Evolutionary conservation across 2,888 invertebrate genomes (phyloP).

Genomic region (Noctuana brunneofusca): DNA sequence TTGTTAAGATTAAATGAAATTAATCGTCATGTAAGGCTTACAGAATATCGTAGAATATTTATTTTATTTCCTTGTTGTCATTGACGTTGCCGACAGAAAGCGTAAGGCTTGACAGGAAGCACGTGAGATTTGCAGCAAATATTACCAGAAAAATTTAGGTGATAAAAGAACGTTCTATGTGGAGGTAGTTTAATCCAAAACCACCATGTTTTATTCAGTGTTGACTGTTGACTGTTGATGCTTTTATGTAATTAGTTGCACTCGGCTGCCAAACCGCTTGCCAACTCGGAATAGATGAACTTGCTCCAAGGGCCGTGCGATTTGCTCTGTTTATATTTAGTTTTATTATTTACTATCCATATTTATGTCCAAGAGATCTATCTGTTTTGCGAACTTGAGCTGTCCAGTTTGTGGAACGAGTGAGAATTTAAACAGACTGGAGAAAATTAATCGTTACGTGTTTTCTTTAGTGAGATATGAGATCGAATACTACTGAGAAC

Average conservation of each 20-base stretch:
- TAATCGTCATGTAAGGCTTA: no score
- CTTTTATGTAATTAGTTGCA: constrained; percentile 32
- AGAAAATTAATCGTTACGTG: constrained; percentile 14
- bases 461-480: background rate
- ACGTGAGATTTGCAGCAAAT: no score
- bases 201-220: constrained; percentile 11
- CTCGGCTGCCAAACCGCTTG: constrained; percentile 45
- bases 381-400: constrained; percentile 27
- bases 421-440: constrained; percentile 11
- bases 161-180: background rate
- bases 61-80: no score
- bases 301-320: constrained; percentile 54
- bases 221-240: constrained; percentile 25
- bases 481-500: background rate
- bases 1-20: no score
- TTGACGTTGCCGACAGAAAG: no score
- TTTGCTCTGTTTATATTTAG: constrained; percentile 33
- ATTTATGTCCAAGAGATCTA: constrained; percentile 20
- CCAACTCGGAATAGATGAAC: constrained; percentile 54
- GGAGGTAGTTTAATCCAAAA: constrained; percentile 14
- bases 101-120: no score
- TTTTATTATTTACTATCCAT: constrained; percentile 33
- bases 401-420: constrained; percentile 16
- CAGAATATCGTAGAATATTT: no score
- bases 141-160: no score